Percentiles rank a stretch among this genome's conserved stretches.
Evolutionary conservation across 2,797 vertebrate species (phyloP).

Genomic region (Alcedo quadribrachys): DNA sequence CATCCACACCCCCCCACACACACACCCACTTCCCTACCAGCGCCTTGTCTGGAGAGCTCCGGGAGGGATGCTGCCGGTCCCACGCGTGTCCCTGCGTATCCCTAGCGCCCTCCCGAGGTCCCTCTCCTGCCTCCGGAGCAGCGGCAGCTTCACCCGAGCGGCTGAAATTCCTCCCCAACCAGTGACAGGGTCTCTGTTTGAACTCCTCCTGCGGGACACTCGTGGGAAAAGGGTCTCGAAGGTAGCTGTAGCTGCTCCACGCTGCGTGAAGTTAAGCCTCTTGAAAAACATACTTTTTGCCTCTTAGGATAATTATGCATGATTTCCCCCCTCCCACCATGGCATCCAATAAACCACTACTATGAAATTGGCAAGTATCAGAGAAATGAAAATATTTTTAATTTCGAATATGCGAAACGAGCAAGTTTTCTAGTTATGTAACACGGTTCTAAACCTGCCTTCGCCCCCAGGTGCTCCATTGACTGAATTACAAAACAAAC

Average conservation of each 20-base stretch:
- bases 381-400: neutral
- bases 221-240: neutral
- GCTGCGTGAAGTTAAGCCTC: neutral
- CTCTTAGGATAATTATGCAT: accelerated
- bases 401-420: neutral
- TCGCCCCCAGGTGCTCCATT: neutral
- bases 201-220: neutral
- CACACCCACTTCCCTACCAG: neutral
- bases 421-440: neutral
- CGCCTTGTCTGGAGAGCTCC: neutral
- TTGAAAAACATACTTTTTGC: neutral
- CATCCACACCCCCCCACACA: neutral
- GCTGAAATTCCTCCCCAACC: neutral
- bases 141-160: neutral
- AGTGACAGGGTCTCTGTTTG: accelerated
- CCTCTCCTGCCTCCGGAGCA: neutral
- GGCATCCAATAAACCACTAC: neutral
- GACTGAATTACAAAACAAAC: neutral
- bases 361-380: neutral
- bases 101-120: slow-evolving; percentile 60
- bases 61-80: neutral
- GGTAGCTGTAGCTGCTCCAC: neutral
- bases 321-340: accelerated
- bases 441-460: neutral
- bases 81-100: slow-evolving; percentile 12